These are phyloP conservation scores for Cuculus canorus DNA, from an alignment of 2,797 vertebrate species.

Conservation along the genomic window DNA sequence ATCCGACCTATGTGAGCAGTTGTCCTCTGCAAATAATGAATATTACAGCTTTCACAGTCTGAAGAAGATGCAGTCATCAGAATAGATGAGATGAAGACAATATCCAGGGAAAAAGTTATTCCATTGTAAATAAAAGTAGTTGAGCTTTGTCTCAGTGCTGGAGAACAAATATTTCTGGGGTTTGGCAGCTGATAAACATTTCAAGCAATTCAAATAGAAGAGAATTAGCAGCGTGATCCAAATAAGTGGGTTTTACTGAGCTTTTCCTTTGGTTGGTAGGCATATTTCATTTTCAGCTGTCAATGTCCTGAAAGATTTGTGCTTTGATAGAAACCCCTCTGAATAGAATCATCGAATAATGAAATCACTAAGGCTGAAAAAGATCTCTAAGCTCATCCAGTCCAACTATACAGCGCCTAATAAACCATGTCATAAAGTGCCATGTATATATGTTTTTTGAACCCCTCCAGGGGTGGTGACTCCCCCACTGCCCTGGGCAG, in stretches of 20 bases:
- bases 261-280: not conserved
- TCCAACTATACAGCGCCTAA: too few relatives aligned
- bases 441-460: too few relatives aligned
- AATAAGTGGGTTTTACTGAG: not conserved
- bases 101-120: not conserved
- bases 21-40: not conserved
- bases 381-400: too few relatives aligned
- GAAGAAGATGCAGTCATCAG: not conserved
- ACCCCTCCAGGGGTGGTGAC: too few relatives aligned
- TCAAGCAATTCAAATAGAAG: slow-evolving; percentile 6
- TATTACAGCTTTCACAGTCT: not conserved
- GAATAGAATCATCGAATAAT: not conserved
- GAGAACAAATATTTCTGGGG: not conserved
- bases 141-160: not conserved
- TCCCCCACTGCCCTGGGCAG: too few relatives aligned
- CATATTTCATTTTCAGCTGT: not conserved
- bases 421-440: too few relatives aligned
- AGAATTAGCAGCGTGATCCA: not conserved
- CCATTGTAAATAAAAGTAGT: not conserved
- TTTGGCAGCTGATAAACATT: slow-evolving; percentile 15
- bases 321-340: not conserved
- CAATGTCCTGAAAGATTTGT: not conserved
- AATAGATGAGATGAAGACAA: not conserved
- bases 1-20: too few relatives aligned
- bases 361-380: too few relatives aligned